These are phyloP conservation scores for Clostera curtula DNA, from an alignment of 2,888 invertebrate species.

Conservation along the genomic window DNA sequence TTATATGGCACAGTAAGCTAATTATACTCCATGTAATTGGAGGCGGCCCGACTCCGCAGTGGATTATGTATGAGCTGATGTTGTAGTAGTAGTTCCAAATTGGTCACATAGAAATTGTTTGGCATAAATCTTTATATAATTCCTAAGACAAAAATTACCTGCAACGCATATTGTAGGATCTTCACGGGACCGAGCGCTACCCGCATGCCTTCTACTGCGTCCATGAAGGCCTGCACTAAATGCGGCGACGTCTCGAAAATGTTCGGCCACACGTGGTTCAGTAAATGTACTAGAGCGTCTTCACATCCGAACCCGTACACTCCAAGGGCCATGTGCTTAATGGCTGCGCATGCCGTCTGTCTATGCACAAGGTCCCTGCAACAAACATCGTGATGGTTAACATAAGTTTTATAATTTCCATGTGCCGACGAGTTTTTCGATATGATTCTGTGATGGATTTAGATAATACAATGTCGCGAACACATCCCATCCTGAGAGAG, in stretches of 20 bases:
- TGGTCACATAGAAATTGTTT: not conserved
- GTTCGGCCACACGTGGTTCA: constrained; percentile 99
- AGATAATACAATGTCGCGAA: too few relatives aligned
- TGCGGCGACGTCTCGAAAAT: constrained; percentile 99
- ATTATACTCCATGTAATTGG: too few relatives aligned
- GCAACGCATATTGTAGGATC: constrained; percentile 95
- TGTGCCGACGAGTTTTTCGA: too few relatives aligned
- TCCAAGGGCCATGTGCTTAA: constrained; percentile 98
- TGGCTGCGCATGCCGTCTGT: constrained; percentile 99
- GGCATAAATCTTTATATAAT: not conserved
- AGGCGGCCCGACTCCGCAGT: too few relatives aligned
- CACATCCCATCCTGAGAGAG: too few relatives aligned
- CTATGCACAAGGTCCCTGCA: constrained; percentile 96
- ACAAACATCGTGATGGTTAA: too few relatives aligned
- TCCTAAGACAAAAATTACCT: constrained; percentile 74
- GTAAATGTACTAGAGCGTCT: constrained; percentile 95
- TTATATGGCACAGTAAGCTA: too few relatives aligned
- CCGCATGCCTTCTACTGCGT: constrained; percentile 97
- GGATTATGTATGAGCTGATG: too few relatives aligned
- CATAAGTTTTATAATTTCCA: too few relatives aligned
- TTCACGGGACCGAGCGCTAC: constrained; percentile 98
- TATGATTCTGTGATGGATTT: too few relatives aligned
- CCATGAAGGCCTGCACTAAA: constrained; percentile 99
- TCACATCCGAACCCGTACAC: constrained; percentile 99
- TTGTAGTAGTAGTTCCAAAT: too few relatives aligned